phyloP scores from a whole-genome alignment of 2,797 vertebrate species.

The Hypotaenidia philippensis region DNA sequence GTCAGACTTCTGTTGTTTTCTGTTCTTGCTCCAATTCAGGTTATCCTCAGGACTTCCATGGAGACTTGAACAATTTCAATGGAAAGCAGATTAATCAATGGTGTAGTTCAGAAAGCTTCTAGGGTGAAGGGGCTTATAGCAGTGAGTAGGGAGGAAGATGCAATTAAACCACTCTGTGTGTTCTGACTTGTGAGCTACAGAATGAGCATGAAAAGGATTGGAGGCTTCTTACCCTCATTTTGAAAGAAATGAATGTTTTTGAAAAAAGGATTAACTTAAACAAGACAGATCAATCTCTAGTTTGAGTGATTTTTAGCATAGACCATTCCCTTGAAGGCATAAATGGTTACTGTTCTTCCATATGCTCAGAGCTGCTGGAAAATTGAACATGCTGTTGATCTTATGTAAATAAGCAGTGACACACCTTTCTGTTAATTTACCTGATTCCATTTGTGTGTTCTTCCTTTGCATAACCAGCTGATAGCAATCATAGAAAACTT shows the following conservation, averaged over 20 bases:
- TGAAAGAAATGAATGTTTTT: neutral
- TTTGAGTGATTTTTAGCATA: neutral
- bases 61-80: neutral
- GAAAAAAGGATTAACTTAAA: neutral
- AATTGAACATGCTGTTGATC: neutral
- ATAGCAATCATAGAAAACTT: neutral
- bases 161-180: neutral
- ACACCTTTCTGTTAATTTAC: neutral
- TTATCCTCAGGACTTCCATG: neutral
- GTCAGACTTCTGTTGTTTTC: neutral
- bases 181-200: neutral
- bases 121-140: neutral
- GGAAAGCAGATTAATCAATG: neutral
- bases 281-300: neutral
- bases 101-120: neutral
- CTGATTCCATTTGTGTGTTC: neutral
- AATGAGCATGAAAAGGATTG: neutral
- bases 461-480: neutral
- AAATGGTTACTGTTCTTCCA: neutral
- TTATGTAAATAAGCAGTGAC: neutral
- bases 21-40: neutral
- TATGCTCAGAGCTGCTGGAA: neutral
- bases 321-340: neutral
- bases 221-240: accelerated
- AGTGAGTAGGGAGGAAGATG: neutral